Evolutionary conservation across 2,113 vertebrate genomes (phyloP), one percentile per base, ranked within the genome.

Genomic region (Silurus asotus): DNA sequence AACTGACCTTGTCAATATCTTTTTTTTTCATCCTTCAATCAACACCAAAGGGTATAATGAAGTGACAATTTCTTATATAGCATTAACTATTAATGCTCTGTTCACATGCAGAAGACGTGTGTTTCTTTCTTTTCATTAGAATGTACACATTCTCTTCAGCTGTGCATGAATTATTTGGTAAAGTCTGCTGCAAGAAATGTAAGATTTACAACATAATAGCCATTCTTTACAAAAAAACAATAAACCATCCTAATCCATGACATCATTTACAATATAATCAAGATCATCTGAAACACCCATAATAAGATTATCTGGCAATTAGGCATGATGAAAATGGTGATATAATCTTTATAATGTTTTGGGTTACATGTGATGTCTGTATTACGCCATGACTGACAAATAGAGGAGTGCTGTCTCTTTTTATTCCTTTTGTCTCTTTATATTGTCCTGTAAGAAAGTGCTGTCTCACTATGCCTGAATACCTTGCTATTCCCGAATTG

Each of bases 341-440:
- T 76, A 74, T 11, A 25, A 59, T 80, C n/a, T 61, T 87, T 83
- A 69, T 64, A 53, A 82, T 78, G 20, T 37, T 28, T 80, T 69
- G 75, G 61, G 51, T 77, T 37, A 84, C 69, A 81, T 88, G 82
- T 87, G 83, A 86, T 58, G 51, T 87, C 72, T 70, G 86, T 67
- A 89, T 84, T 83, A 83, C 58, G 67, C 23, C 8, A 83, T 28
- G 23, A 82, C 69, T 55, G 85, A 81, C 13, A 78, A 82, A 83
- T 85, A 84, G 19, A 82, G 78, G 23, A 4, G 19, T 78, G 82
- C 28, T 13, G 17, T 25, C 61, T 65, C 58, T 28, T 37, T 77
- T 81, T 82, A 17, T 53, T 74, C 53, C 15, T 14, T 53, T 67
- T 70, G 1, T 53, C 15, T 70, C n/a, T 56, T 67, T 51, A 49